A percentile compares a stretch with the other conserved stretches of the same genome.
phyloP scores from a whole-genome alignment of 2,797 vertebrate genomes.

The Miichthys miiuy region DNA sequence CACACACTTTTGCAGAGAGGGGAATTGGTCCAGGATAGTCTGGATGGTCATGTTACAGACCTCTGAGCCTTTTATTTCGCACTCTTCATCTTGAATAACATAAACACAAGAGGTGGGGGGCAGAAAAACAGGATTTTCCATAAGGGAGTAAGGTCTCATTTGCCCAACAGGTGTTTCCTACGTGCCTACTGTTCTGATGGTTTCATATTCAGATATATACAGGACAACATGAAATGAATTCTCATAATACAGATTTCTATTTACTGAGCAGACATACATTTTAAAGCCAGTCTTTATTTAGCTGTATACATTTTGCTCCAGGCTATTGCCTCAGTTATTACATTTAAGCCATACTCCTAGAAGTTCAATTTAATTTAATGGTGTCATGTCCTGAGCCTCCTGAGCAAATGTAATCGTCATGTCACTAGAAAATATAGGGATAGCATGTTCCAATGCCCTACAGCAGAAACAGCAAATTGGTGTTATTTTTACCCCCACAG shows the following conservation, averaged over 20 bases:
- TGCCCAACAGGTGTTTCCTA: constrained; percentile 59
- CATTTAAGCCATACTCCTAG: constrained; percentile 50
- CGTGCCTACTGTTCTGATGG: constrained; percentile 15
- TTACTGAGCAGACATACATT: constrained; percentile 14
- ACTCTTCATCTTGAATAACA: constrained; percentile 82
- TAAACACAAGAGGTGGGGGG: constrained; percentile 54
- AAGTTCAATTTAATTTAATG: constrained; percentile 57
- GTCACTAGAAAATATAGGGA: not conserved
- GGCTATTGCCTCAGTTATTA: constrained; percentile 67
- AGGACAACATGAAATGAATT: not conserved
- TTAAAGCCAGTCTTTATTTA: not conserved
- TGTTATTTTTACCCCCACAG: constrained; percentile 83
- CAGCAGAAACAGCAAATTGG: not conserved
- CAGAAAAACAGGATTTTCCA: constrained; percentile 72
- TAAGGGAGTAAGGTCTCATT: constrained; percentile 27
- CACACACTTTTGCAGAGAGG: constrained; percentile 84
- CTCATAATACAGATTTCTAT: not conserved
- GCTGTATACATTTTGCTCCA: constrained; percentile 42
- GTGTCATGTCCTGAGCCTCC: constrained; percentile 31
- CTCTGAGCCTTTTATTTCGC: constrained; percentile 82
- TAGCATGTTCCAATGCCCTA: not conserved
- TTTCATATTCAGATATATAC: not conserved
- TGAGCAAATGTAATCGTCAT: constrained; percentile 40
- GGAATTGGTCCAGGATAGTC: constrained; percentile 78
- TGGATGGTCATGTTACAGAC: constrained; percentile 87